Evolutionary conservation across 2,113 vertebrate genomes (phyloP).

Genomic region (Hemicordylus capensis): DNA sequence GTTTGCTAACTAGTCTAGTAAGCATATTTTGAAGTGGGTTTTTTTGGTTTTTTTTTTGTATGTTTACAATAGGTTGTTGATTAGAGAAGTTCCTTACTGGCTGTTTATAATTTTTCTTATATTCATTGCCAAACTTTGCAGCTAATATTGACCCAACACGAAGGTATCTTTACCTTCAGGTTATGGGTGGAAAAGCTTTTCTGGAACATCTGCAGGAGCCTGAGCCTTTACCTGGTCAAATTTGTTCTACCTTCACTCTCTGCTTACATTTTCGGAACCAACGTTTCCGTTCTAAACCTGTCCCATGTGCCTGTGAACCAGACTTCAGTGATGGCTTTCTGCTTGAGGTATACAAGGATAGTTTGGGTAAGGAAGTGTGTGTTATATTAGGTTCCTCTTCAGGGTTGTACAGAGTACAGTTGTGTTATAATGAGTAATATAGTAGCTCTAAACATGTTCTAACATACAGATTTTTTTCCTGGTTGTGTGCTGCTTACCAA

Average conservation of each 20-base stretch:
- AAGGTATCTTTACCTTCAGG: slow-evolving; percentile 94
- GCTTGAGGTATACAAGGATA: slow-evolving; percentile 90
- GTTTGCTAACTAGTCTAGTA: too few relatives aligned
- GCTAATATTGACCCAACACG: slow-evolving; percentile 90
- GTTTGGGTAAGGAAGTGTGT: slow-evolving; percentile 74
- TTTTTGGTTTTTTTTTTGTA: background rate
- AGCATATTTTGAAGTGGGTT: background rate
- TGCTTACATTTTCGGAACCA: slow-evolving; percentile 95
- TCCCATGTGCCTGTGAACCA: slow-evolving; percentile 95
- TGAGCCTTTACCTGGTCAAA: slow-evolving; percentile 90
- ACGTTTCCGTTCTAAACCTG: slow-evolving; percentile 93
- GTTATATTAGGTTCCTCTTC: fast-evolving
- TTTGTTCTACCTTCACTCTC: slow-evolving; percentile 91
- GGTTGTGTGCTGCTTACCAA: background rate
- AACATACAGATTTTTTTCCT: background rate
- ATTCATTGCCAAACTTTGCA: slow-evolving; percentile 80
- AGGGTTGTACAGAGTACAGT: background rate
- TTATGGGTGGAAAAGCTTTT: slow-evolving; percentile 96
- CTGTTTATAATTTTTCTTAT: slow-evolving; percentile 70
- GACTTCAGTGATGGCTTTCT: slow-evolving; percentile 94
- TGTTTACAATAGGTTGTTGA: slow-evolving; percentile 28
- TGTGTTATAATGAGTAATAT: background rate
- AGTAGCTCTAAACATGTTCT: background rate
- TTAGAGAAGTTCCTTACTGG: slow-evolving; percentile 48
- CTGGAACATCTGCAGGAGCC: slow-evolving; percentile 96